A percentile compares a stretch with the other conserved stretches of the same genome.
phyloP scores from a whole-genome alignment of 2,888 invertebrate species.

The Eumacrocentrus americanus region DNA sequence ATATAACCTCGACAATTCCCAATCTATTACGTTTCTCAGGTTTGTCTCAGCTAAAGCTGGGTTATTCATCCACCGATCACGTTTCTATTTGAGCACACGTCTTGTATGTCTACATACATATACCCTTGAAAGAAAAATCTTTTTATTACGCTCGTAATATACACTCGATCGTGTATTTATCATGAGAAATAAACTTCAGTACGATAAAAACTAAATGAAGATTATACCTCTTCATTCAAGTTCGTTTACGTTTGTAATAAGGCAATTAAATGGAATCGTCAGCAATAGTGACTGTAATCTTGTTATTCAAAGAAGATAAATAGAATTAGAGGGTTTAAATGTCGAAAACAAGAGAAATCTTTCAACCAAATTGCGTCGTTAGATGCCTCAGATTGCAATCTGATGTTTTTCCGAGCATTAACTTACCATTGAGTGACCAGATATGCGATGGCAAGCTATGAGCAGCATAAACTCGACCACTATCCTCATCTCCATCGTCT shows the following conservation, averaged over 20 bases:
- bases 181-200: too few species aligned
- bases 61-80: constrained; percentile 13
- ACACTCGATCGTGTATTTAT: neutral
- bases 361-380: too few species aligned
- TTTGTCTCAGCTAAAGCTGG: neutral
- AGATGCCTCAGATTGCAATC: too few species aligned
- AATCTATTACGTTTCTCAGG: neutral
- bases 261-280: neutral
- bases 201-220: too few species aligned
- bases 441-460: constrained; percentile 91
- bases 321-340: too few species aligned
- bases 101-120: neutral
- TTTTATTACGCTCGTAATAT: neutral
- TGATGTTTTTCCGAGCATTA: too few species aligned
- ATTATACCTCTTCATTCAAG: too few species aligned
- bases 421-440: constrained; percentile 87
- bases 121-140: constrained; percentile 6
- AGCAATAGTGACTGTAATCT: neutral
- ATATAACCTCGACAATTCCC: constrained; percentile 13
- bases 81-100: neutral
- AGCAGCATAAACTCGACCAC: constrained; percentile 82
- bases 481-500: constrained; percentile 69
- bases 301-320: neutral
- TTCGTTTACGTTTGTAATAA: too few species aligned
- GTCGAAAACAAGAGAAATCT: too few species aligned